Evolutionary conservation across 2,888 invertebrate species (phyloP).

Genomic region (Neoaliturus tenellus): DNA sequence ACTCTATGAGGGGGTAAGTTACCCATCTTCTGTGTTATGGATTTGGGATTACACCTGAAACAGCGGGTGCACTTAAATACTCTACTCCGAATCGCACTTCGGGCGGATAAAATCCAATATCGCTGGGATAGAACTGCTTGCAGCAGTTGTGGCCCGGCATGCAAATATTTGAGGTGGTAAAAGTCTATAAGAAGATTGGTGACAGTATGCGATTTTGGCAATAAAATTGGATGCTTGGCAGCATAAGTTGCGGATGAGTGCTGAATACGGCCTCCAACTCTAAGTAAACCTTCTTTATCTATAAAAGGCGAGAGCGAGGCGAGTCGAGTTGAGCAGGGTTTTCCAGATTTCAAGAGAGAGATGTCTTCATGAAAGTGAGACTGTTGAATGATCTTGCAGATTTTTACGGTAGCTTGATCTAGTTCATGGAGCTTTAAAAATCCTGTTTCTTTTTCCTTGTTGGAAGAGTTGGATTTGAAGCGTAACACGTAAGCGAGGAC

Average conservation of each 20-base stretch:
- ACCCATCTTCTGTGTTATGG: not conserved
- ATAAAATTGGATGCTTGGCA: not conserved
- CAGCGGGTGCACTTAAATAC: not conserved
- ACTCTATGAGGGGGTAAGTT: not conserved
- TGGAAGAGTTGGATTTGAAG: not conserved
- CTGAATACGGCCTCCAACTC: constrained; percentile 58
- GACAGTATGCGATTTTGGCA: constrained; percentile 7
- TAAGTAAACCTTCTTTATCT: not conserved
- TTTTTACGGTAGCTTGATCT: not conserved
- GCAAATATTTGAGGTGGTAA: not conserved
- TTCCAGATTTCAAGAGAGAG: not conserved
- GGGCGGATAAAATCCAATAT: not conserved
- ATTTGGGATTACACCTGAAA: not conserved
- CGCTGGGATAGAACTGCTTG: not conserved
- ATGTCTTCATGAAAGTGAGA: too few relatives aligned
- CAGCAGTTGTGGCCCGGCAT: not conserved
- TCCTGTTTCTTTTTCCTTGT: not conserved
- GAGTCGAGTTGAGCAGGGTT: not conserved
- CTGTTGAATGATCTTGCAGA: not conserved
- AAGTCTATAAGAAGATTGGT: not conserved
- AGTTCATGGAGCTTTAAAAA: not conserved
- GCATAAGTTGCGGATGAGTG: too few relatives aligned
- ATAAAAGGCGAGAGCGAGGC: constrained; percentile 9
- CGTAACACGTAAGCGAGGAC: not conserved
- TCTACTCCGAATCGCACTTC: not conserved